These are phyloP conservation scores for Gymnobelideus leadbeateri DNA, from an alignment of 2,113 vertebrate genomes.

Conservation along the genomic window DNA sequence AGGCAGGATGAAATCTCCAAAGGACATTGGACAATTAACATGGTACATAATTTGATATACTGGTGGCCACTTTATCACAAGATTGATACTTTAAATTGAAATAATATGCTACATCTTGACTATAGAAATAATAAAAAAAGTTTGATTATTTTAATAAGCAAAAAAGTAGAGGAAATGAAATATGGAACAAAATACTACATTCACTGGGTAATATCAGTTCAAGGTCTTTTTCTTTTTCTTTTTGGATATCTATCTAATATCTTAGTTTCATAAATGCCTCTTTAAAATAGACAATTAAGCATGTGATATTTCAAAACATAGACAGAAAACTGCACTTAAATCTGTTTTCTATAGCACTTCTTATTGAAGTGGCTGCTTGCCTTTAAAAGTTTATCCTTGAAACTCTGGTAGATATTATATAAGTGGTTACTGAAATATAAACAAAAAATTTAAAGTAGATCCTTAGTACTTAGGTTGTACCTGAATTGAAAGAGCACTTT, in stretches of 20 bases:
- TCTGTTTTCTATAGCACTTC: background rate
- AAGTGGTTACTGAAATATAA: background rate
- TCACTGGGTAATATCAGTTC: background rate
- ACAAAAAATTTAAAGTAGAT: background rate
- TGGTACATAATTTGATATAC: background rate
- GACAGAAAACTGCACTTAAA: background rate
- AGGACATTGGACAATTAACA: background rate
- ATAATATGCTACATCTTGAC: background rate
- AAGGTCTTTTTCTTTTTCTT: background rate
- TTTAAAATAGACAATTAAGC: background rate
- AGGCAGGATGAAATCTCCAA: background rate
- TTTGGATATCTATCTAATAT: background rate
- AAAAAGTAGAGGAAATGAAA: too few species aligned
- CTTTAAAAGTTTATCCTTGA: background rate
- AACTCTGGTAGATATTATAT: background rate
- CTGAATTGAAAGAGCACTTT: background rate
- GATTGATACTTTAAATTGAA: background rate
- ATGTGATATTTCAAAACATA: background rate
- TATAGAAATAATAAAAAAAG: too few species aligned
- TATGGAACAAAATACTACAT: too few species aligned
- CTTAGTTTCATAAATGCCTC: background rate
- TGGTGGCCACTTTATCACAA: background rate
- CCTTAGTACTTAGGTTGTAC: background rate
- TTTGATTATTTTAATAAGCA: too few species aligned
- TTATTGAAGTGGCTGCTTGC: background rate